Percentiles rank a stretch among this genome's conserved stretches.
phyloP scores from a whole-genome alignment of 2,888 invertebrate species.

The Caenorhabditis panamensis region DNA sequence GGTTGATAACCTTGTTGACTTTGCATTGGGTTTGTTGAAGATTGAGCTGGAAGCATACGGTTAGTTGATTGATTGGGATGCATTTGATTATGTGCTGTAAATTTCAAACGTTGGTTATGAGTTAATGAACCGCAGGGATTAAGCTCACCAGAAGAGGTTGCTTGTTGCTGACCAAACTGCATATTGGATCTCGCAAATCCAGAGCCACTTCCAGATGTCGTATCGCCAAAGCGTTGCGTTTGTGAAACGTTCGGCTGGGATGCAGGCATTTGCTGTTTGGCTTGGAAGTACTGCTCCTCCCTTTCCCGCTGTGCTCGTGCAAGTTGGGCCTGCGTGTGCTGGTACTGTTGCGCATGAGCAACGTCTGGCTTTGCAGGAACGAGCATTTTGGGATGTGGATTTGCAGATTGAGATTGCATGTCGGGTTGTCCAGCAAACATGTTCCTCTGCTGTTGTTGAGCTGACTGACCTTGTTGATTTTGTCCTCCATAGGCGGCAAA shows the following conservation, averaged over 20 bases:
- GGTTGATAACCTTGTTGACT: conserved; percentile 22
- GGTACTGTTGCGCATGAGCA: conserved; percentile 36
- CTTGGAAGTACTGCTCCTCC: conserved; percentile 35
- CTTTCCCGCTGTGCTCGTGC: conserved; percentile 20
- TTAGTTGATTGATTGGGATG: conserved; percentile 13
- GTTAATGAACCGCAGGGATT: background rate
- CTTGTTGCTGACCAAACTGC: conserved; percentile 31
- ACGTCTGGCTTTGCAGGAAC: conserved; percentile 28
- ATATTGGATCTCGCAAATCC: conserved; percentile 15
- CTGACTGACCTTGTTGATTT: background rate
- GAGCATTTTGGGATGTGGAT: conserved; percentile 18
- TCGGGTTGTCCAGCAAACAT: conserved; percentile 13
- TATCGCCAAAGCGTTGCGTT: conserved; percentile 31
- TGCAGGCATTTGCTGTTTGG: conserved; percentile 20
- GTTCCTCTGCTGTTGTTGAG: conserved; percentile 11
- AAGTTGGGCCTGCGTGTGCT: conserved; percentile 32
- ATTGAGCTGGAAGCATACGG: background rate
- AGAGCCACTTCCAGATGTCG: conserved; percentile 19
- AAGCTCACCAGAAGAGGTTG: conserved; percentile 7
- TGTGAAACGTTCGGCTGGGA: conserved; percentile 1
- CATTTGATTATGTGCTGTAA: conserved; percentile 16
- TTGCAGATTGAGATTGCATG: conserved; percentile 15
- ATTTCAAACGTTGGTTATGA: background rate
- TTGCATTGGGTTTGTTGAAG: conserved; percentile 4
- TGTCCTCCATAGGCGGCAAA: conserved; percentile 11